Base-by-base conservation (phyloP, 1,140 invertebrate genomes). In the Bombus ignitus region DNA sequence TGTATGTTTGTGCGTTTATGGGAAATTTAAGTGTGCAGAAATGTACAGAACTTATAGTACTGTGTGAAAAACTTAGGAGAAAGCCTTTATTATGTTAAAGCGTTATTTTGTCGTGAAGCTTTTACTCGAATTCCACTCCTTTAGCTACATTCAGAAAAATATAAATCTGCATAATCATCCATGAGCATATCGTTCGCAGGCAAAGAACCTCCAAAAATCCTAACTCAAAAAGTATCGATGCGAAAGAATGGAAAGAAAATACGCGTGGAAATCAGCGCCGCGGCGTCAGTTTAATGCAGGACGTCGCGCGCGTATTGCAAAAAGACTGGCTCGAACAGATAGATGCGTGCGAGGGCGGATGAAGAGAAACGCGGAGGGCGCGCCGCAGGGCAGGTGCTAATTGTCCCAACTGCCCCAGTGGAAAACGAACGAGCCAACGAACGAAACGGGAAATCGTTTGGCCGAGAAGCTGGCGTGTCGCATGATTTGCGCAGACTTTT, bases 401-500 rank as follows among this genome's bases (percentile, higher is more conserved):
- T 90, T 90, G 88, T 84, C 89, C 70, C 80, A 81, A 82, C 72
- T 89, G 83, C 66, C 65, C 78, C 28, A 53, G 59, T 66, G 83
- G 88, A 88, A 86, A 90, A 85, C 59, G 71, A 84, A 85, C 85
- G 85, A 87, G 73, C 62, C 25, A n/a, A 42, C 44, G 74, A 84
- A 86, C 73, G 47, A 74, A 85, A 82, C 81, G 76, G 89, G 71
- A 88, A 91, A 91, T 90, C 89, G 89, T 68, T 18, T 66, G 76
- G 73, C 71, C 74, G 83, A 77, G 74, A 77, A 66, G 88, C 85
- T 93, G 89, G 89, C 91, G 91, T 92, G 92, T 93, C 91, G 88
- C 91, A 90, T 93, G 90, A 93, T 91, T 92, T 89, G 91, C 91
- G 85, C 73, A 89, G 92, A 92, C 91, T 92, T 92, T 92, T 91